Conservation (phyloP, 2,113 vertebrate genomes). For the Atlantisia rogersi region DNA sequence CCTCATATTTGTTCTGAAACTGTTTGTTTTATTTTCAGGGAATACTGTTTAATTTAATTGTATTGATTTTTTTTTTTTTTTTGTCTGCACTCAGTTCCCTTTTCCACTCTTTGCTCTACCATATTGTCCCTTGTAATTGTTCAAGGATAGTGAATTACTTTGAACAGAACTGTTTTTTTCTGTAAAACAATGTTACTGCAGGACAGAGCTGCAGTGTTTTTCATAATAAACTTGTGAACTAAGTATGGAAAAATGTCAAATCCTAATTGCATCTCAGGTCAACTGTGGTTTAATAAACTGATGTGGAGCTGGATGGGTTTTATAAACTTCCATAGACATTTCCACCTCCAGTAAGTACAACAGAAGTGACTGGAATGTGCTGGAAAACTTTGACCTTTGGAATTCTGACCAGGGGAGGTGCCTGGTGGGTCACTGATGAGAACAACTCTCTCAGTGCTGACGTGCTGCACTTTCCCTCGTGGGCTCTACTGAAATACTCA, state of each 20-base stretch:
- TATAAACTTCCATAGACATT: slow-evolving; percentile 53
- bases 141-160: slow-evolving; percentile 81
- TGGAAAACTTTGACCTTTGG: background rate
- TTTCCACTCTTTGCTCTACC: slow-evolving; percentile 71
- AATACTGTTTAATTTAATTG: slow-evolving; percentile 86
- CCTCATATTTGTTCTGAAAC: slow-evolving; percentile 81
- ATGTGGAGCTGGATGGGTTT: slow-evolving; percentile 60
- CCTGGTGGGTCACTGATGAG: background rate
- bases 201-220: slow-evolving; percentile 80
- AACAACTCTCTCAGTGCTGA: background rate
- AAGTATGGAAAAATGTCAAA: slow-evolving; percentile 80
- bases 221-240: slow-evolving; percentile 88
- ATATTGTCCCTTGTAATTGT: slow-evolving; percentile 80
- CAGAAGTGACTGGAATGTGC: background rate
- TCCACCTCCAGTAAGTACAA: slow-evolving; percentile 34
- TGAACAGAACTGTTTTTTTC: slow-evolving; percentile 79
- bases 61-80: slow-evolving; percentile 73
- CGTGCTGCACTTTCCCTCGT: background rate
- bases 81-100: slow-evolving; percentile 78
- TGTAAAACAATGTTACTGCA: slow-evolving; percentile 81
- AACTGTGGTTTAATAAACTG: slow-evolving; percentile 71
- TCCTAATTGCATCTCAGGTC: slow-evolving; percentile 76
- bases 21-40: slow-evolving; percentile 84
- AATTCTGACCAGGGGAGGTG: background rate
- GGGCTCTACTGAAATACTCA: slow-evolving; percentile 8